Evolutionary conservation across 1,140 invertebrate genomes (phyloP).

Genomic region (Metopolophium dirhodum): DNA sequence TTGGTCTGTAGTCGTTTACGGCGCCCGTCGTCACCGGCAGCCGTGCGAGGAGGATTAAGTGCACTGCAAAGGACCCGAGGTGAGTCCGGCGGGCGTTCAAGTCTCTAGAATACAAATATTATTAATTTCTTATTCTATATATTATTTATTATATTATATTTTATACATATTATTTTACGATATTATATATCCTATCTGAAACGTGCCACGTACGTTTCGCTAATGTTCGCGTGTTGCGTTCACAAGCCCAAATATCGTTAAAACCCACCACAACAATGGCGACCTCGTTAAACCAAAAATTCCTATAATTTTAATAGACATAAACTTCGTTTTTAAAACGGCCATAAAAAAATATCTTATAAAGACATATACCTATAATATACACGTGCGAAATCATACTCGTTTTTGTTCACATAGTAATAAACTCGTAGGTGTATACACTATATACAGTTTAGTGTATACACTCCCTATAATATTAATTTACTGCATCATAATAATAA

Average conservation of each 20-base stretch:
- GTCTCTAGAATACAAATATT: not conserved
- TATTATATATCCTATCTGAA: not conserved
- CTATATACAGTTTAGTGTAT: not conserved
- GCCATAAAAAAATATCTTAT: not conserved
- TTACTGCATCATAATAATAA: not conserved
- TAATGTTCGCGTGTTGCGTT: not conserved
- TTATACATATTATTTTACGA: not conserved
- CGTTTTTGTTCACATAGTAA: not conserved
- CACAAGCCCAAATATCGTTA: not conserved
- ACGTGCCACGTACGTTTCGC: not conserved
- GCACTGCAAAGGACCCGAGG: not conserved
- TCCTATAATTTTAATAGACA: not conserved
- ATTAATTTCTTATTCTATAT: not conserved
- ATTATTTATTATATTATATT: not conserved
- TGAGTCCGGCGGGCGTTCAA: slow-evolving; percentile 14
- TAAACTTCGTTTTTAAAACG: not conserved
- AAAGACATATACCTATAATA: not conserved
- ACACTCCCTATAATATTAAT: not conserved
- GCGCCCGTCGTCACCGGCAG: not conserved
- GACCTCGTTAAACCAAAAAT: not conserved
- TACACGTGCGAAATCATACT: not conserved
- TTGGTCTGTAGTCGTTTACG: not conserved
- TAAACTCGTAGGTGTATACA: not conserved
- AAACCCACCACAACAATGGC: not conserved
- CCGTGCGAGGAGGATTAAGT: not conserved